Base-by-base conservation (phyloP, 2,888 invertebrate genomes). In the Eumerus sabulonum region DNA sequence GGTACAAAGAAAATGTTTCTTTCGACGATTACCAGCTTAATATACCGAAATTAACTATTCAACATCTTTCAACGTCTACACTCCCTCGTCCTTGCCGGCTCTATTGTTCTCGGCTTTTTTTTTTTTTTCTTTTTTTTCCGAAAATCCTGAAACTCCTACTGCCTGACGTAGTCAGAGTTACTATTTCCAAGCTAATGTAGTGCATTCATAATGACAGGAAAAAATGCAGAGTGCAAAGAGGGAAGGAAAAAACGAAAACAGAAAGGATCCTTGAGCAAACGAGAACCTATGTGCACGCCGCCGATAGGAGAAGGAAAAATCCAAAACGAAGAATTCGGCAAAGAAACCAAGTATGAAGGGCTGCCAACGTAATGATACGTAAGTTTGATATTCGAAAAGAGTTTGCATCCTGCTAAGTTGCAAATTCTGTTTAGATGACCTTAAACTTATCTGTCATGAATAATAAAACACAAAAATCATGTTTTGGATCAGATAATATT, bases 381-480 rank as follows among this genome's bases (percentile, higher is more conserved):
- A 79, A 68, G 64, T 79, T 79, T 79, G 64, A 68, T 74, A 79
- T 79, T 68, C 79, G 79, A 47, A 64, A 73, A 54, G 74, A 74
- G 79, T 74, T 68, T 74, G 40, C 68, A 63, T 79, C 63, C 68
- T 73, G 79, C 74, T 79, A 79, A 79, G 74, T 79, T 79, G 79
- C 79, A 79, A 79, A 79, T 74, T 74, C 74, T 79, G 73, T 74
- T 73, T 74, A 68, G 68, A 79, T 79, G 79, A 79, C 73, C 79
- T 79, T 79, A 79, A 79, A 79, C 79, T 79, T 74, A 74, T 74
- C 68, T 74, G 79, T 79, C 79, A 79, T 79, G 79, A 79, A 79
- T 79, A 79, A 79, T 79, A 74, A 74, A 79, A 74, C 68, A 74
- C 67, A 79, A 68, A 79, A 79, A 79, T 79, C 79, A 79, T 74